A percentile compares a stretch with the other conserved stretches of the same genome.
These are phyloP conservation scores for Microplitis mediator DNA, from an alignment of 1,140 invertebrate genomes.

Conservation along the genomic window DNA sequence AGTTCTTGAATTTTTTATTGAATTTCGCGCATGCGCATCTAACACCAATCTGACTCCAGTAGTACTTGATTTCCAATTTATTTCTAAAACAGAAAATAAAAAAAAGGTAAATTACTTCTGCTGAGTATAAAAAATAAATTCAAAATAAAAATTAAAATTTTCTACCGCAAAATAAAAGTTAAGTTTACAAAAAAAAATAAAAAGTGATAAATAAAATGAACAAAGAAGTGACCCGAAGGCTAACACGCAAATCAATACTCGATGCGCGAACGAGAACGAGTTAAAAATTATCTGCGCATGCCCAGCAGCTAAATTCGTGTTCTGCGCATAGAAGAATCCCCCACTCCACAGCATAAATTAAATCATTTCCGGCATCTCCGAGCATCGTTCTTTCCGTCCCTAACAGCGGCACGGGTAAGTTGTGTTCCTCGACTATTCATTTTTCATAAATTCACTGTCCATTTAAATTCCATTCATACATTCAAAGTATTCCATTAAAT, in stretches of 20 bases:
- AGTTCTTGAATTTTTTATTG: too few relatives aligned
- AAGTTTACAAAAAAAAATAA: background rate
- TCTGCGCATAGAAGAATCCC: conserved; percentile 12
- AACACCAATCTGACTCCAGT: too few relatives aligned
- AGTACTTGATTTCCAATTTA: too few relatives aligned
- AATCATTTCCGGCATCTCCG: conserved; percentile 33
- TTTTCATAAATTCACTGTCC: background rate
- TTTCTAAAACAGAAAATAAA: too few relatives aligned
- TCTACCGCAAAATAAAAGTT: too few relatives aligned
- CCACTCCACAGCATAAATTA: background rate
- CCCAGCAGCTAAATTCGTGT: background rate
- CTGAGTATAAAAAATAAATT: too few relatives aligned
- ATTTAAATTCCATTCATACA: background rate
- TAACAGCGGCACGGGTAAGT: conserved; percentile 51
- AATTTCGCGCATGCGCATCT: too few relatives aligned
- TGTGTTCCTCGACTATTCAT: background rate
- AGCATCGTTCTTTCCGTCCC: conserved; percentile 52
- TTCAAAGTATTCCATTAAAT: background rate
- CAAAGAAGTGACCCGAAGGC: background rate
- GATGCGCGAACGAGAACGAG: background rate
- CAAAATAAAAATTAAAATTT: too few relatives aligned
- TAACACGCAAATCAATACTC: background rate
- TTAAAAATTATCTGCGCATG: background rate
- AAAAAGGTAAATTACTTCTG: too few relatives aligned
- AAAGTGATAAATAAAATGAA: background rate